Conservation (phyloP, 2,113 vertebrate species). For the Hymenochirus boettgeri region DNA sequence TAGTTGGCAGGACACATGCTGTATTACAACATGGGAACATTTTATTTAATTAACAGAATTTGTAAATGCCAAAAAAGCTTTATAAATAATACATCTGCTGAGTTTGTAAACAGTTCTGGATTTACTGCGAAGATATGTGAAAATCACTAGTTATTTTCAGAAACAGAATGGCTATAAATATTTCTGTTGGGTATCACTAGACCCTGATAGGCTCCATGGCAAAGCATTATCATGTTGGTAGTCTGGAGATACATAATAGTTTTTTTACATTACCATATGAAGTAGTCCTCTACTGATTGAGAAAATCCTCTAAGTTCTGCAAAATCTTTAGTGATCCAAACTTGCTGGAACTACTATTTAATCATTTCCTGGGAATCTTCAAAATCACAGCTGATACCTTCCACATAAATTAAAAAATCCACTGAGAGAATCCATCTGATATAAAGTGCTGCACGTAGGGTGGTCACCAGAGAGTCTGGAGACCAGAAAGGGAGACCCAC, state of each 20-base stretch:
- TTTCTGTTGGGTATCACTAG: neutral
- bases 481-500: too few species aligned
- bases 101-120: conserved; percentile 1
- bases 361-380: too few species aligned
- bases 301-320: neutral
- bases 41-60: conserved; percentile 21
- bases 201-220: too few species aligned
- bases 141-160: neutral
- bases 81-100: conserved; percentile 28
- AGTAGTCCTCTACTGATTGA: neutral
- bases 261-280: too few species aligned
- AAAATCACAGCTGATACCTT: too few species aligned
- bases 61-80: conserved; percentile 22
- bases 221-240: too few species aligned
- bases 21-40: conserved; percentile 2
- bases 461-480: too few species aligned
- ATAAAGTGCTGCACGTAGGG: too few species aligned
- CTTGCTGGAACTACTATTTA: too few species aligned
- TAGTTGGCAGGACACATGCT: conserved; percentile 14
- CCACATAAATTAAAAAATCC: too few species aligned
- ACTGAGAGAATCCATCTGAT: too few species aligned
- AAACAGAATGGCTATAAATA: neutral
- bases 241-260: too few species aligned
- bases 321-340: neutral
- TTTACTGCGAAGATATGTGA: neutral